Conservation (phyloP, 2,113 vertebrate genomes). For the Penelope pileata region DNA sequence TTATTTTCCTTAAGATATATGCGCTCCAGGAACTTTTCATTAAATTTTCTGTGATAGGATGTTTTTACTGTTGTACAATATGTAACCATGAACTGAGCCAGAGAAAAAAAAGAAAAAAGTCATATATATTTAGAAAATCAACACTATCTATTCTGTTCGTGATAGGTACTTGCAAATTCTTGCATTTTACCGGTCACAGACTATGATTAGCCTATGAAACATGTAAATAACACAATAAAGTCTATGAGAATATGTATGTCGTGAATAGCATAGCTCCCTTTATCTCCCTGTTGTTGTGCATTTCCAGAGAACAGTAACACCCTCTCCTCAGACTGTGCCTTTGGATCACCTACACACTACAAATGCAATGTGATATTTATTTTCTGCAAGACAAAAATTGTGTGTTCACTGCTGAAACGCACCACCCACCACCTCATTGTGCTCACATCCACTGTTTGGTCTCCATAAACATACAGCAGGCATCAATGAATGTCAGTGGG, state of each 20-base stretch:
- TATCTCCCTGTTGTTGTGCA: background rate
- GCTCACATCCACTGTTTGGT: too few relatives aligned
- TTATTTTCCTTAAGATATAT: background rate
- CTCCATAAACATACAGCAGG: too few relatives aligned
- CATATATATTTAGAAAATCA: background rate
- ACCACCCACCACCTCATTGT: too few relatives aligned
- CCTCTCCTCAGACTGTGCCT: background rate
- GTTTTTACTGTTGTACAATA: background rate
- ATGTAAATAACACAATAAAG: background rate
- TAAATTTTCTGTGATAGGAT: background rate
- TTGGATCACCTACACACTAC: background rate
- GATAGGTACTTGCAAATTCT: background rate
- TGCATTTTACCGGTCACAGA: background rate
- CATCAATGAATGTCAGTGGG: too few relatives aligned
- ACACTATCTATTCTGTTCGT: background rate
- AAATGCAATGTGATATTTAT: background rate
- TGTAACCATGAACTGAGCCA: background rate
- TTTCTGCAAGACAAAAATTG: background rate
- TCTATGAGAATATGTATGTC: background rate
- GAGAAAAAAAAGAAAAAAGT: background rate
- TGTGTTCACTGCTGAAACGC: too few relatives aligned
- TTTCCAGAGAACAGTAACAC: background rate
- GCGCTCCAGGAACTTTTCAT: background rate
- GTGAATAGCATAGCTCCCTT: background rate
- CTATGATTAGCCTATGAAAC: background rate